Base-by-base conservation (phyloP, 2,797 vertebrate genomes). In the Tarsius wallacei region DNA sequence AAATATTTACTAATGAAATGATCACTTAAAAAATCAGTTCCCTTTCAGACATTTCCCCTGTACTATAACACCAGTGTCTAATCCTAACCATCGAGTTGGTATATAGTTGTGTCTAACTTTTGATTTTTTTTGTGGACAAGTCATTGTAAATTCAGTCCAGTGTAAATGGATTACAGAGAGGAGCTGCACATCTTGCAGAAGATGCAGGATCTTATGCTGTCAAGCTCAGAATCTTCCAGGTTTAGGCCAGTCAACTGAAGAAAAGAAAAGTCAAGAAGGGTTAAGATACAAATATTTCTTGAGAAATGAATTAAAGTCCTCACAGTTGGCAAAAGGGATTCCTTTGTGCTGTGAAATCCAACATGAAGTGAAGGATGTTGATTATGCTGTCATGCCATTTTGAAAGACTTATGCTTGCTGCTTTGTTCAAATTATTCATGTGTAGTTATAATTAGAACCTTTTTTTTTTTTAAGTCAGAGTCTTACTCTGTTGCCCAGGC, bases 1-100 rank as follows among this genome's bases (percentile, higher is more conserved):
- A 94, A 80, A 47, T 76, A 47, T 74, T 93, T 93, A 55, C 49
- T 93, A n/a, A 70, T 61, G 71, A 93, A 66, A 9, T 76, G 57
- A 70, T 33, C 42, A 31, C 70, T 93, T 82, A 49, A 76, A 90
- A 5, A 87, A 5, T 74, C 26, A 55, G 66, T 36, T 81, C 31
- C 1, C 36, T 33, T 90, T 76, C 47, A 78, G 36, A 87, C 24
- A 19, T 77, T 93, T 93, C 73, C 83, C 47, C 78, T 93, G 7
- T 42, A 42, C 31, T 21, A 36, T 33, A 26, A 86, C 13, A 7
- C 51, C 13, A 14, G 24, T 59, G n/a, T 81, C 94, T 77, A 16
- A 74, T 83, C 73, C 70, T n/a, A 5, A 61, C 19, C 53, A 21
- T 11, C 5, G 31, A 68, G 33, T 77, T 10, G 1, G 11, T 31